A percentile compares a stretch with the other conserved stretches of the same genome.
These are phyloP conservation scores for Nerophis ophidion DNA, from an alignment of 2,113 vertebrate genomes.

Conservation along the genomic window DNA sequence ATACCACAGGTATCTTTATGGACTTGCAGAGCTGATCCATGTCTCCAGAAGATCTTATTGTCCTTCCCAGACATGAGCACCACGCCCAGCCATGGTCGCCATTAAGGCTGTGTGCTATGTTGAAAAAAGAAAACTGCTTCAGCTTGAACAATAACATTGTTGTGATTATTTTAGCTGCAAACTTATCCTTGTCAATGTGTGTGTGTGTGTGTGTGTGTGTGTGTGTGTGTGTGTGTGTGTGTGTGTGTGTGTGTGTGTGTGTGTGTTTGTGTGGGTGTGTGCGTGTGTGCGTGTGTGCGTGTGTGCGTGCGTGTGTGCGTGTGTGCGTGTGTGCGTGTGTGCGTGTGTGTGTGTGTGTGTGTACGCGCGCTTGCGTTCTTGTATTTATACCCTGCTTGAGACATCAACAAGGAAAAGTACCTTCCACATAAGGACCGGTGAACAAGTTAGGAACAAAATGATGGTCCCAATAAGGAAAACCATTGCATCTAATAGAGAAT, in stretches of 20 bases:
- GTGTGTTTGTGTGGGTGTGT: neutral
- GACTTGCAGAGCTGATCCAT: slow-evolving; percentile 3
- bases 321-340: too few species aligned
- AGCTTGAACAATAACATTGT: neutral
- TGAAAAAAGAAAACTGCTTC: slow-evolving; percentile 7
- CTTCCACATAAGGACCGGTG: too few species aligned
- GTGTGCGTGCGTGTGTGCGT: too few species aligned
- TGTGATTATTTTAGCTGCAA: neutral
- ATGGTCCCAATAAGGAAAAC: too few species aligned
- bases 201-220: too few species aligned
- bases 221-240: neutral
- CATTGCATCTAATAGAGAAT: too few species aligned
- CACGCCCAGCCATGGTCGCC: slow-evolving; percentile 30
- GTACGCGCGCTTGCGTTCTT: too few species aligned
- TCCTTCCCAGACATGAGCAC: slow-evolving; percentile 17
- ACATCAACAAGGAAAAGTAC: too few species aligned
- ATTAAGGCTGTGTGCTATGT: neutral
- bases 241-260: neutral
- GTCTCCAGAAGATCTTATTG: slow-evolving; percentile 7
- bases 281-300: too few species aligned
- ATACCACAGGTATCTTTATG: neutral
- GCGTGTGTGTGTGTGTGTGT: too few species aligned
- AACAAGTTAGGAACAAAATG: too few species aligned
- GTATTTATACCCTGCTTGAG: too few species aligned
- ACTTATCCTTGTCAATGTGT: neutral